Base-by-base conservation (phyloP, 35 echinoderm and acorn worm genomes). In the Chiridota heheva region DNA sequence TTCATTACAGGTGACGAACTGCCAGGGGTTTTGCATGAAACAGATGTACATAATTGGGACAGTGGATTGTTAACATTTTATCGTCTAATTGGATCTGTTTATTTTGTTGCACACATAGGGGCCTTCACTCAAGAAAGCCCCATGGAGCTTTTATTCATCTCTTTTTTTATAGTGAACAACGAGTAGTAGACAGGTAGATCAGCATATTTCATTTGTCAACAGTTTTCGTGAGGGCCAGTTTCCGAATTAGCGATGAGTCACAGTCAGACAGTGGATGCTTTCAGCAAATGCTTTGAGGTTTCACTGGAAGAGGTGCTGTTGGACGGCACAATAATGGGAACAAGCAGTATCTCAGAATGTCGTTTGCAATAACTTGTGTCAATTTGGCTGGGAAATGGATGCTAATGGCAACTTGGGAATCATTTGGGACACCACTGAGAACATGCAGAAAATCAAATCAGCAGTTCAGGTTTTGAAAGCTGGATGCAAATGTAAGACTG, bases 1-100 rank as follows among this genome's bases (percentile, higher is more conserved):
- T 85, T 85, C 35, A 60, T 73, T 73, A 53, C 69, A 1, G 68
- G 82, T 51, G 69, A 53, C 2, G 32, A 60, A 10, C 44, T 5
- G 57, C 12, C 42, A 25, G 82, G 82, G 4, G 72, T 44, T 42
- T 53, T 85, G 0, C 33, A 62, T 43, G 12, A 85, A 18, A 58
- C 63, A 1, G 2, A 60, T 40, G 5, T 40, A 3, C 51, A 69
- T 44, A 65, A n/a, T 62, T 35, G 57, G 76, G 76, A n/a, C 39
- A 40, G 37, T 80, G 89, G 81, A 12, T 39, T 91, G n/a, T 40
- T 84, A 65, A 49, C 89, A 49, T 91, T 91, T 73, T 91, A 91
- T 48, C 58, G 82, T 15, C 22, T 91, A 2, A 60, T 86, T 60
- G 63, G 84, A 5, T 80, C 45, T 40, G 77, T 91, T 2, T 91